phyloP scores from a whole-genome alignment of 2,113 vertebrate species.

The Pagrus major region DNA sequence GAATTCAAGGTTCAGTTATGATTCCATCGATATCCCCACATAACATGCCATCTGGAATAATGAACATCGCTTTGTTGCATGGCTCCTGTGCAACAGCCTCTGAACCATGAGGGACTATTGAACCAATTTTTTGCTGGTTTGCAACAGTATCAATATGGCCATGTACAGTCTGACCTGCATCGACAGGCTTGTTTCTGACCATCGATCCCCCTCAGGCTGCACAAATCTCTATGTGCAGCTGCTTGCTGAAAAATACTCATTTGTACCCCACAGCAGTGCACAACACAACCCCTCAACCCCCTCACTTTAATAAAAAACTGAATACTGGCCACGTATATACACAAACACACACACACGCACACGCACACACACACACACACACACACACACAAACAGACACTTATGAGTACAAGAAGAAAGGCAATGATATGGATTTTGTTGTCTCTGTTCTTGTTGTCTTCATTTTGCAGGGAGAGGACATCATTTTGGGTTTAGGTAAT shows the following conservation, averaged over 20 bases:
- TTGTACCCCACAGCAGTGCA: constrained; percentile 10
- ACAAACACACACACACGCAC: not conserved
- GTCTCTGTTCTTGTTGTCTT: constrained; percentile 42
- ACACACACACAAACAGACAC: constrained; percentile 19
- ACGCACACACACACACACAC: constrained; percentile 3
- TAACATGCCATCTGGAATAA: constrained; percentile 22
- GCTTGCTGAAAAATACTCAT: constrained; percentile 35
- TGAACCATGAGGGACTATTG: constrained; percentile 27
- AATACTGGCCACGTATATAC: constrained; percentile 22
- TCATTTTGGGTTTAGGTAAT: constrained; percentile 39
- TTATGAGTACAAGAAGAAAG: constrained; percentile 42
- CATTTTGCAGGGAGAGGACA: constrained; percentile 49
- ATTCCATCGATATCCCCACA: not conserved
- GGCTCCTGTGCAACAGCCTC: constrained; percentile 9
- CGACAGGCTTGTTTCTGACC: constrained; percentile 51
- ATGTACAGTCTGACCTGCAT: constrained; percentile 47
- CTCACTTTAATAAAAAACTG: constrained; percentile 15
- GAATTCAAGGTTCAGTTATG: constrained; percentile 21
- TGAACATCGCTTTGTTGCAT: constrained; percentile 15
- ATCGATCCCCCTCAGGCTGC: constrained; percentile 33
- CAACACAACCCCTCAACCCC: not conserved
- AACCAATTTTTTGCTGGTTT: constrained; percentile 38
- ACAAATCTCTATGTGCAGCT: constrained; percentile 19
- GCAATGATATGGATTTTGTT: constrained; percentile 21
- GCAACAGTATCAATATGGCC: constrained; percentile 37